These are phyloP conservation scores for Rallus crepitans DNA, from an alignment of 2,797 vertebrate genomes.

Conservation along the genomic window DNA sequence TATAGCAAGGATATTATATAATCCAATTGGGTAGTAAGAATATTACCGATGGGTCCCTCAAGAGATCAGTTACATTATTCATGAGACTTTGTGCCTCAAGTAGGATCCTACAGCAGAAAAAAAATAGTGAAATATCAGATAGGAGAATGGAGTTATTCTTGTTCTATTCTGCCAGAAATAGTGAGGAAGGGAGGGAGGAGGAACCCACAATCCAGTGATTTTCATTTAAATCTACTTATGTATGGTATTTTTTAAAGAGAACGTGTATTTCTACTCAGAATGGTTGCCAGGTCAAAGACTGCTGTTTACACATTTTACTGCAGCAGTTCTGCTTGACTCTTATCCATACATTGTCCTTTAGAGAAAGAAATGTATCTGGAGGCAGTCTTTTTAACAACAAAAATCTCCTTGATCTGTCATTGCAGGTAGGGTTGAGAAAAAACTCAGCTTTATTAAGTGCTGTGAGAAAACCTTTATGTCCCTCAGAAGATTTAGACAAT, in stretches of 20 bases:
- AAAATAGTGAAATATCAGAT: background rate
- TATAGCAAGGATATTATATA: background rate
- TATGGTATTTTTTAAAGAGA: background rate
- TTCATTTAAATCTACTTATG: background rate
- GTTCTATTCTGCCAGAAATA: background rate
- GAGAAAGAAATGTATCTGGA: background rate
- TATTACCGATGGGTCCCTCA: background rate
- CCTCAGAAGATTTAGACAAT: conserved; percentile 21
- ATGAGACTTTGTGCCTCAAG: background rate
- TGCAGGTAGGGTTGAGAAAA: conserved; percentile 10
- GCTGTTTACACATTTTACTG: background rate
- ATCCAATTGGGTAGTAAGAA: background rate
- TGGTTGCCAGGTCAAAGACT: background rate
- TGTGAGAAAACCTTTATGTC: background rate
- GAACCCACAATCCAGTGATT: background rate
- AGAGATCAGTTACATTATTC: background rate
- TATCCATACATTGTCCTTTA: conserved; percentile 4
- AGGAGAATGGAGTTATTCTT: background rate
- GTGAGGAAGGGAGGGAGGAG: background rate
- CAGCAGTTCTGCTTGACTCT: background rate
- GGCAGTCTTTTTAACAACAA: conserved; percentile 5
- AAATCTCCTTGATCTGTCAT: conserved; percentile 20
- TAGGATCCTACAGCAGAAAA: background rate
- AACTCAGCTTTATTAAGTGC: conserved; percentile 12
- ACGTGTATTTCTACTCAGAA: background rate